Evolutionary conservation across 2,888 invertebrate genomes (phyloP).

Genomic region (Parnassius glacialis): DNA sequence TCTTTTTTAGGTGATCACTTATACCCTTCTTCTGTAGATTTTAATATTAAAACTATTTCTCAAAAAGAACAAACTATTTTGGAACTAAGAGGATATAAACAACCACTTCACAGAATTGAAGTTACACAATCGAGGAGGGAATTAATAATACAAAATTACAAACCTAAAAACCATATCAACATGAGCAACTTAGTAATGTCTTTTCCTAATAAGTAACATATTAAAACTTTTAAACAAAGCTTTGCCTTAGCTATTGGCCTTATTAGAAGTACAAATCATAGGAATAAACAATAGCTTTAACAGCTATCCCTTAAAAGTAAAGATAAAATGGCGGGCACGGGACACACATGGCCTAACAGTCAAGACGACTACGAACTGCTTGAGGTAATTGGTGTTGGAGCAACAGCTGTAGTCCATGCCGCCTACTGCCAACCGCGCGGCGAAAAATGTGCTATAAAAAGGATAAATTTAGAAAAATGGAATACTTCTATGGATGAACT

Average conservation of each 20-base stretch:
- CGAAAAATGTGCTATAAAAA: constrained; percentile 98
- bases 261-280: constrained; percentile 60
- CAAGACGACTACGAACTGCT: constrained; percentile 96
- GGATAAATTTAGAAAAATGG: constrained; percentile 99
- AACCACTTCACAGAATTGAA: constrained; percentile 58
- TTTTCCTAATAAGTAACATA: constrained; percentile 35
- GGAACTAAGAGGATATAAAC: constrained; percentile 52
- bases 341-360: constrained; percentile 91
- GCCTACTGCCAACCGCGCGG: constrained; percentile 96
- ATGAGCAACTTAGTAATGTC: constrained; percentile 57
- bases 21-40: constrained; percentile 67
- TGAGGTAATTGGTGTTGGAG: constrained; percentile 97
- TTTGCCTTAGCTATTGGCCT: constrained; percentile 59
- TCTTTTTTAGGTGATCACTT: constrained; percentile 73
- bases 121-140: constrained; percentile 31
- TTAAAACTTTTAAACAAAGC: constrained; percentile 30
- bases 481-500: constrained; percentile 99
- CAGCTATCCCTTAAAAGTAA: neutral
- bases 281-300: constrained; percentile 54
- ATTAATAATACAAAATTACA: constrained; percentile 55
- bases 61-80: constrained; percentile 54
- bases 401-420: constrained; percentile 98
- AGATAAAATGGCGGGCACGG: constrained; percentile 56
- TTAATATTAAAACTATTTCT: constrained; percentile 42
- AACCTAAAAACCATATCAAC: constrained; percentile 59